Evolutionary conservation across 2,113 vertebrate species (phyloP).

Genomic region (Orientallactaga bullata): DNA sequence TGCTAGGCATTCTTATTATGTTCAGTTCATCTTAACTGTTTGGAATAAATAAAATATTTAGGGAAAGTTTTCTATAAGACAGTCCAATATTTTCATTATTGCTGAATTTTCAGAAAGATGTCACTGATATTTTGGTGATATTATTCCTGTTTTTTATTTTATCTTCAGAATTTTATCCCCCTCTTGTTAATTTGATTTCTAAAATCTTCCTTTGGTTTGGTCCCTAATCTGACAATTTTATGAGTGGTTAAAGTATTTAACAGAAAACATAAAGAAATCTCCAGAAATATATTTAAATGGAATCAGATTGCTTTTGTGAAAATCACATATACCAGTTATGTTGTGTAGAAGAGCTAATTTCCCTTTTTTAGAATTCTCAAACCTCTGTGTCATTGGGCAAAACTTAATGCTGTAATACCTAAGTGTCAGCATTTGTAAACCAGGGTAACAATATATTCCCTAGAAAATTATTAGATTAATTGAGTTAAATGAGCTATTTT

Average conservation of each 20-base stretch:
- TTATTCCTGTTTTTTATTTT: too few species aligned
- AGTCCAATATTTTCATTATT: background rate
- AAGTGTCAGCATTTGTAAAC: background rate
- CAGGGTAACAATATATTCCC: background rate
- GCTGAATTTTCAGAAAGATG: background rate
- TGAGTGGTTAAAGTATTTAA: background rate
- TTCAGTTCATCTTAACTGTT: background rate
- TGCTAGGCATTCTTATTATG: background rate
- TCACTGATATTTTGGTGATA: background rate
- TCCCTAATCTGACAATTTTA: background rate
- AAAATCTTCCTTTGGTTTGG: background rate
- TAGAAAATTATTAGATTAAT: background rate
- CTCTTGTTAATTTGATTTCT: background rate
- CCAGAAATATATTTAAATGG: background rate
- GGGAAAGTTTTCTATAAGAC: background rate
- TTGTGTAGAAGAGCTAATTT: background rate
- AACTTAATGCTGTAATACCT: background rate
- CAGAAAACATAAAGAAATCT: background rate
- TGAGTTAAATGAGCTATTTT: background rate
- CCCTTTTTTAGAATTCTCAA: background rate
- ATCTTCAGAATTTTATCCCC: background rate
- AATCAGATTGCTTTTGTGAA: background rate
- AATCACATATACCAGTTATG: background rate
- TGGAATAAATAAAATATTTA: background rate
- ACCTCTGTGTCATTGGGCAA: background rate